Evolutionary conservation across 2,888 invertebrate species (phyloP), one percentile per base, ranked within the genome.

Genomic region (Folsomia candida): DNA sequence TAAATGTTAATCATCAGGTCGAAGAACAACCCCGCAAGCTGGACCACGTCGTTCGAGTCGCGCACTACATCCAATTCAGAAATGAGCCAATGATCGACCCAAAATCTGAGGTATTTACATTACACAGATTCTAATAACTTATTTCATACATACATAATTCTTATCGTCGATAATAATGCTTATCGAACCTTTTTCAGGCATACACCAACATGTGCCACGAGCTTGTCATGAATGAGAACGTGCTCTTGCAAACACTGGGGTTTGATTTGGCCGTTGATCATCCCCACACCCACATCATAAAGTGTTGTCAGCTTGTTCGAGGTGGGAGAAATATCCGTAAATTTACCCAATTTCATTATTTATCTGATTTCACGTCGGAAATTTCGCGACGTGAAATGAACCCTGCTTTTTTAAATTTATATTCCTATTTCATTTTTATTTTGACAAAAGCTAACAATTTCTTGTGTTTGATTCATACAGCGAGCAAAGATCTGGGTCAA

Each of bases 211-310:
- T 92, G 86, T 92, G 94, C 74, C 93, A 95, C 84, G 94, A 97
- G 85, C 87, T 98, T 81, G 96, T 97, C 68, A 92, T 92, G 85
- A 94, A 97, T 85, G 98, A 99, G 86, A 98, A 96, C 85, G 92
- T 97, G 73, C 87, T 98, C 72, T 89, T 98, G 76, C 97, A 97
- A 87, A 98, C 97, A 18, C 87, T 98, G 83, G 97, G 97, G 76
- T 99, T 99, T 86, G 97, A 97, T 86, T 93, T 98, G 74, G 94
- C 93, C 79, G 96, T 99, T 82, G 97, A 97, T 85, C 97, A 98
- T 86, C 98, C 99, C 1, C 97, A 98, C 84, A 94, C 96, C 47
- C 93, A 94, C 85, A 96, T 99, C 79, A 94, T 99, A 70, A 90
- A 92, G 83, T 94, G 96, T 83, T 97, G 97, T 86, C 93, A 95